A percentile compares a stretch with the other conserved stretches of the same genome.
Conservation (phyloP, 2,888 invertebrate genomes). For the Mechanitis messenoides region DNA sequence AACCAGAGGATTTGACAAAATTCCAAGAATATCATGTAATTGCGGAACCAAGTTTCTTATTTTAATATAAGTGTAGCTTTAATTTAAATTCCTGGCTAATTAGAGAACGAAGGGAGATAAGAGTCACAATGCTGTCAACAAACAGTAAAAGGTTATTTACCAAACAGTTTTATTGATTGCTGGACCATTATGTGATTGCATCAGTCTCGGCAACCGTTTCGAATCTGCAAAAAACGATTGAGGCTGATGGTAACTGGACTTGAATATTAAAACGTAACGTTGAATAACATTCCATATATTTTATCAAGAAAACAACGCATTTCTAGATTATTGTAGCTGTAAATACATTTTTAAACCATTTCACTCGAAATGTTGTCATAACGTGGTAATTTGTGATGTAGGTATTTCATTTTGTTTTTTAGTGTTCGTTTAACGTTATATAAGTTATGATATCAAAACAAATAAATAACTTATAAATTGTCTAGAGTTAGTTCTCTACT, state of each 20-base stretch:
- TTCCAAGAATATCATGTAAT: constrained; percentile 16
- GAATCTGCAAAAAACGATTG: constrained; percentile 6
- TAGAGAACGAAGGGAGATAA: no score
- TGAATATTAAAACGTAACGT: neutral
- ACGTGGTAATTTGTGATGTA: no score
- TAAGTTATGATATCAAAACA: no score
- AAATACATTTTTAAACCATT: no score
- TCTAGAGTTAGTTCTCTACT: no score
- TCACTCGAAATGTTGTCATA: no score
- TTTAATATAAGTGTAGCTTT: neutral
- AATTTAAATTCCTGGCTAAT: no score
- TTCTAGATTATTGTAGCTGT: neutral
- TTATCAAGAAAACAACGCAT: neutral
- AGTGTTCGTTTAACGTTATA: no score
- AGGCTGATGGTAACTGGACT: neutral
- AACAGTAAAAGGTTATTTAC: neutral
- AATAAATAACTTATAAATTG: no score
- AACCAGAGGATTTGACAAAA: constrained; percentile 16
- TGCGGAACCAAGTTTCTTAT: constrained; percentile 6
- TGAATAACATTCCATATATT: neutral
- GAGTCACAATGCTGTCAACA: no score
- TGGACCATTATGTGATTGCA: constrained; percentile 4
- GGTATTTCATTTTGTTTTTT: no score
- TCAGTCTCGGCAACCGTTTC: constrained; percentile 14
- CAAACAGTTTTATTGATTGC: constrained; percentile 5